Base-by-base conservation (phyloP, 2,888 invertebrate genomes). In the Drosophila pseudotakahashii region DNA sequence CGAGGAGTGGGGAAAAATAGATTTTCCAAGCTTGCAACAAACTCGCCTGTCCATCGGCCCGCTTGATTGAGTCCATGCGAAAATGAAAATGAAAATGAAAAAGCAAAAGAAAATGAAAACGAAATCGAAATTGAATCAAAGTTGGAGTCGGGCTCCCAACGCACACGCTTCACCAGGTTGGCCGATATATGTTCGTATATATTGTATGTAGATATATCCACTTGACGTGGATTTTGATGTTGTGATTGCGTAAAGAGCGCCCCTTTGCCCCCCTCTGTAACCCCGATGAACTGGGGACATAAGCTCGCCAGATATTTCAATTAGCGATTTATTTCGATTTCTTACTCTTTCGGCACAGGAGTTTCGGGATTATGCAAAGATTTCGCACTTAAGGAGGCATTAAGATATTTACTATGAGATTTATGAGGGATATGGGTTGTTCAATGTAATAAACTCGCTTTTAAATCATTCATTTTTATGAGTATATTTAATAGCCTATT, bases 21-120 rank as follows among this genome's bases (percentile, higher is more conserved):
- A 62, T 72, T 72, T 66, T 64, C 41, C 47, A n/a, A 47, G 67
- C 55, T 61, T 71, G 77, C 79, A 71, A 66, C 79, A 66, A 79
- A 71, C 57, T 69, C 36, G 57, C 57, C 50, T 26, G 69, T 37
- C 54, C 54, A 42, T 50, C 55, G 51, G 19, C 32, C 14, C 70
- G 84, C 88, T 81, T 84, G 89, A 87, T 84, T 89, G 85, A 84
- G 87, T 89, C 88, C 82, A 70, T 74, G 72, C 50, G 68, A 68
- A 68, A 68, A 66, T 54, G 69, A 66, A 69, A 63, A 50, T 26
- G 5, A 26, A 45, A n/a, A 44, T 9, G 23, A 11, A 16, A 50
- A 50, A 9, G 42, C 7, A 30, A 30, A 30, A 7, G 30, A 30
- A 30, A 30, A 30, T 7, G 30, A 45, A 23, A 58, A 39, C 37